Evolutionary conservation across 1,140 invertebrate genomes (phyloP), one percentile per base, ranked within the genome.

Genomic region (Aphaenogaster rudis): DNA sequence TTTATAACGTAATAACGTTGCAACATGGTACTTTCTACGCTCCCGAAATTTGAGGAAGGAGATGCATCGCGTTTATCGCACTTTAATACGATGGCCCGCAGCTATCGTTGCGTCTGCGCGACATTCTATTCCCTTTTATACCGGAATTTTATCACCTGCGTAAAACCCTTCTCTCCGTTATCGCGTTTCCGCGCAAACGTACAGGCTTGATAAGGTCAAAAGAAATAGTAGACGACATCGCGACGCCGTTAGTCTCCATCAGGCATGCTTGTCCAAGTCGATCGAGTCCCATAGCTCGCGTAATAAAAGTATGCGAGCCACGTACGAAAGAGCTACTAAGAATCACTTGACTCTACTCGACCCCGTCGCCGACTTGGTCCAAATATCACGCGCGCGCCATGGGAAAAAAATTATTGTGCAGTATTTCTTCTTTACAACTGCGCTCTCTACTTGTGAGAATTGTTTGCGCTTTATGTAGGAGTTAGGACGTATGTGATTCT

Each of bases 101-200:
- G 57, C 64, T 67, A 57, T 74, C 28, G 61, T 57, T 87, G 11
- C 42, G 57, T 84, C 67, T 39, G 57, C 28, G 33, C 71, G 89
- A 76, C 57, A 86, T 64, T 80, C 88, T 82, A 91, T 76, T 81
- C 79, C 82, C 78, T 63, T 88, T 90, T 82, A 89, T 63, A 57
- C 57, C 74, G 33, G 69, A n/a, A 86, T 90, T 88, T 90, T 91
- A 91, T 88, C 88, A 42, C 2, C 69, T 21, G 0, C 7, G 2
- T 66, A 79, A 42, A 36, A 33, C 28, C 28, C 28, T 72, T 15
- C 21, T 21, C 48, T 11, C 64, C 17, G 63, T 88, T 86, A 85
- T 91, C 90, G 64, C 50, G 39, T 36, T 33, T 21, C 50, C 39
- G 52, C 57, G 67, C 76, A 90, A 90, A 90, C 86, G 88, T 48